Evolutionary conservation across 2,888 invertebrate species (phyloP).

Genomic region (Yponomeuta evonymella): DNA sequence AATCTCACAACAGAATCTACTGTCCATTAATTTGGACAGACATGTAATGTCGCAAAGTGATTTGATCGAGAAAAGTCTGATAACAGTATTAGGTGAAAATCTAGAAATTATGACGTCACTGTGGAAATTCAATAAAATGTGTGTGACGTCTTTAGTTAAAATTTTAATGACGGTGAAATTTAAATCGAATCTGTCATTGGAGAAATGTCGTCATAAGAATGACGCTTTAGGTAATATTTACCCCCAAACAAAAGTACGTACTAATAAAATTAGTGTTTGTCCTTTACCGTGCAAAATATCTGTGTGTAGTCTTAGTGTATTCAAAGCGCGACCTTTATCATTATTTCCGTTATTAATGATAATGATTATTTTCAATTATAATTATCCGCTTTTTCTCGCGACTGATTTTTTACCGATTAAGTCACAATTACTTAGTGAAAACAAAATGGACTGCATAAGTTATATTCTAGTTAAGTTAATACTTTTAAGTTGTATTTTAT

Average conservation of each 20-base stretch:
- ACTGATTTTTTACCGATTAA: constrained; percentile 24
- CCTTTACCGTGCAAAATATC: not conserved
- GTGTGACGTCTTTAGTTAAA: not conserved
- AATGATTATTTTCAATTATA: not conserved
- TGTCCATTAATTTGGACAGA: not conserved
- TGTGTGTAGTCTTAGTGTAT: constrained; percentile 15
- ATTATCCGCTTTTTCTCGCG: constrained; percentile 23
- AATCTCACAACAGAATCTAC: not conserved
- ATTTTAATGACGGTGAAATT: not conserved
- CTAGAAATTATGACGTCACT: not conserved
- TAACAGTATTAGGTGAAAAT: not conserved
- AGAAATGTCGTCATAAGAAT: not conserved
- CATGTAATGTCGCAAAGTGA: not conserved
- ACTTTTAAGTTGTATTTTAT: constrained; percentile 24
- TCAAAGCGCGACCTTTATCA: not conserved
- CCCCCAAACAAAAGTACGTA: not conserved
- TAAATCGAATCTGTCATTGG: not conserved
- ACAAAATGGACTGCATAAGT: constrained; percentile 16
- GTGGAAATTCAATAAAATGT: not conserved
- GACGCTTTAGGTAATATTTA: not conserved
- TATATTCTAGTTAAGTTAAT: constrained; percentile 10
- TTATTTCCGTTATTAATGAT: constrained; percentile 10
- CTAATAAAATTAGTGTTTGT: not conserved
- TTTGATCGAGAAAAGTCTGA: not conserved
- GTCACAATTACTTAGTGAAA: constrained; percentile 21